These are phyloP conservation scores for Argentina silus DNA, from an alignment of 2,797 vertebrate genomes.

Conservation along the genomic window DNA sequence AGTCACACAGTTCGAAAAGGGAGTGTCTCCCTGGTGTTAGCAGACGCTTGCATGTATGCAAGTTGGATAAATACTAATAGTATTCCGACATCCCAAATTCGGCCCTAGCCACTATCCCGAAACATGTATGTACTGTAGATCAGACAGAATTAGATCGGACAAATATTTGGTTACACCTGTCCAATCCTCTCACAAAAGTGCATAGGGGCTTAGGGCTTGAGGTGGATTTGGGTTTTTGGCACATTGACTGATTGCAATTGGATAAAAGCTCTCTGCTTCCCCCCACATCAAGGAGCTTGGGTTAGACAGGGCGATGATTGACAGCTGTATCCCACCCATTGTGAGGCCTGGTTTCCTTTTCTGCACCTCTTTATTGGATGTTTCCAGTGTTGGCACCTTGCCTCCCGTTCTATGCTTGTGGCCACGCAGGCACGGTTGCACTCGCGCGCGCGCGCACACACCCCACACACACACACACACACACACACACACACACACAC, in stretches of 20 bases:
- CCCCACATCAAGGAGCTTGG: not conserved
- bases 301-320: not conserved
- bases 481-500: not conserved
- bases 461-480: not conserved
- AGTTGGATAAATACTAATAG: too few species aligned
- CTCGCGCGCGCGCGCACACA: not conserved
- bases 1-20: too few species aligned
- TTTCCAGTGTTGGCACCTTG: slow-evolving; percentile 41
- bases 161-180: too few species aligned
- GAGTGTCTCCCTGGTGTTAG: too few species aligned
- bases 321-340: not conserved
- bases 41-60: too few species aligned
- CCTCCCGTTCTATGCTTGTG: slow-evolving; percentile 35
- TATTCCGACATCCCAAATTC: too few species aligned
- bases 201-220: too few species aligned
- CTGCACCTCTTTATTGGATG: slow-evolving; percentile 14
- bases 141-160: not conserved
- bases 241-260: not conserved
- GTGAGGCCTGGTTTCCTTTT: slow-evolving; percentile 22
- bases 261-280: slow-evolving; percentile 1
- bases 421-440: slow-evolving; percentile 17
- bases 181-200: too few species aligned
- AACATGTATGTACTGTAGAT: too few species aligned
- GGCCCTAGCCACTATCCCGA: too few species aligned
- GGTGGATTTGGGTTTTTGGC: too few species aligned